phyloP scores from a whole-genome alignment of 2,888 invertebrate species.

The Gari tellinella region DNA sequence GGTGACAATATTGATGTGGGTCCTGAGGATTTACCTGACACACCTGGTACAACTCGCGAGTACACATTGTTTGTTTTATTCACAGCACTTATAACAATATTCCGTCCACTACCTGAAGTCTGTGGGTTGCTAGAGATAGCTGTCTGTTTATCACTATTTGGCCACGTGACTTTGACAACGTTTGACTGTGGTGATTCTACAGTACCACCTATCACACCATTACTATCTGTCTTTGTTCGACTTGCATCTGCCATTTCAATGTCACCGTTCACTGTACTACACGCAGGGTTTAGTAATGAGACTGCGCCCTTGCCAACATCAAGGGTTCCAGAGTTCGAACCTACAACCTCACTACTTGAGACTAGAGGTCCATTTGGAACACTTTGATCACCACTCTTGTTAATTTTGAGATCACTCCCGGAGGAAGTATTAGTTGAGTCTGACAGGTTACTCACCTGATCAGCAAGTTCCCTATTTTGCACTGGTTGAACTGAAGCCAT shows the following conservation, averaged over 20 bases:
- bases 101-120: conserved; percentile 65
- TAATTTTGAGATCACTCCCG: conserved; percentile 46
- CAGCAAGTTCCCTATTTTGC: conserved; percentile 67
- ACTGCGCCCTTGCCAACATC: conserved; percentile 66
- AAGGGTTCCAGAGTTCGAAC: conserved; percentile 61
- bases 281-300: conserved; percentile 68
- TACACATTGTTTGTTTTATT: conserved; percentile 76
- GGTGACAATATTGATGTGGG: conserved; percentile 76
- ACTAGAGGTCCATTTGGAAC: conserved; percentile 63
- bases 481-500: conserved; percentile 82
- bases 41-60: conserved; percentile 74
- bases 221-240: conserved; percentile 53
- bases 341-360: conserved; percentile 51
- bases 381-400: conserved; percentile 53
- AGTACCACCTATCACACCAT: conserved; percentile 32
- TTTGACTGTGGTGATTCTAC: conserved; percentile 66
- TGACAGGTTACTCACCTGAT: conserved; percentile 35
- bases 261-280: conserved; percentile 59
- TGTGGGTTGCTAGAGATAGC: conserved; percentile 38
- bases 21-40: conserved; percentile 64
- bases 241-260: conserved; percentile 54
- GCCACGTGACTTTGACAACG: conserved; percentile 74
- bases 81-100: conserved; percentile 78
- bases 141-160: conserved; percentile 62
- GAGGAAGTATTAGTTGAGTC: conserved; percentile 29